phyloP scores from a whole-genome alignment of 2,888 invertebrate genomes.

The Girardia tigrina region DNA sequence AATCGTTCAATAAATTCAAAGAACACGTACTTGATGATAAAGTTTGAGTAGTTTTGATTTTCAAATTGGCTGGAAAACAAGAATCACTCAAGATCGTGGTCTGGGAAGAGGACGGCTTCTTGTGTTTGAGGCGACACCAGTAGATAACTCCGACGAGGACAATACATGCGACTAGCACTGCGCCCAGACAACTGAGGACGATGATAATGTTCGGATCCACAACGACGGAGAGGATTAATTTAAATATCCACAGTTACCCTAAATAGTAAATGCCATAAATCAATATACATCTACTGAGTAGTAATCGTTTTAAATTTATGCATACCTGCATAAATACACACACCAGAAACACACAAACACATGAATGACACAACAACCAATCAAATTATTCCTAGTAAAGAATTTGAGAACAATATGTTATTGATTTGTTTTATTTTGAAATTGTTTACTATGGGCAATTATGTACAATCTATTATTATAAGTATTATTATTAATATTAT shows the following conservation, averaged over 20 bases:
- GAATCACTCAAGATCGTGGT: background rate
- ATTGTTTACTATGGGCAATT: background rate
- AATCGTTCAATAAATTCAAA: no score
- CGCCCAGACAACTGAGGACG: background rate
- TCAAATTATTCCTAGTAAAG: background rate
- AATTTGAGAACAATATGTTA: background rate
- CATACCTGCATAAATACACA: background rate
- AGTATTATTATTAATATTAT: no score
- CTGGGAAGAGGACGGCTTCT: background rate
- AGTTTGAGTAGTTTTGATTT: background rate
- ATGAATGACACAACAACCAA: background rate
- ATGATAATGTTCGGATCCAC: constrained; percentile 16
- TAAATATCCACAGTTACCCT: background rate
- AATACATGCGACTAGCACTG: background rate
- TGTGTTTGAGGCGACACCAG: background rate
- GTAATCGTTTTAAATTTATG: background rate
- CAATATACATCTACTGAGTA: background rate
- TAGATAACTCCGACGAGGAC: background rate
- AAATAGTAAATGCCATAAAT: no score
- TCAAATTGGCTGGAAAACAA: background rate
- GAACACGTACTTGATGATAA: background rate
- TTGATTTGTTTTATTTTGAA: background rate
- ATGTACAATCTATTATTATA: no score
- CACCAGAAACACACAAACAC: background rate
- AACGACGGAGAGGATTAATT: background rate